Base-by-base conservation (phyloP, 1,140 invertebrate genomes). In the Battus philenor region DNA sequence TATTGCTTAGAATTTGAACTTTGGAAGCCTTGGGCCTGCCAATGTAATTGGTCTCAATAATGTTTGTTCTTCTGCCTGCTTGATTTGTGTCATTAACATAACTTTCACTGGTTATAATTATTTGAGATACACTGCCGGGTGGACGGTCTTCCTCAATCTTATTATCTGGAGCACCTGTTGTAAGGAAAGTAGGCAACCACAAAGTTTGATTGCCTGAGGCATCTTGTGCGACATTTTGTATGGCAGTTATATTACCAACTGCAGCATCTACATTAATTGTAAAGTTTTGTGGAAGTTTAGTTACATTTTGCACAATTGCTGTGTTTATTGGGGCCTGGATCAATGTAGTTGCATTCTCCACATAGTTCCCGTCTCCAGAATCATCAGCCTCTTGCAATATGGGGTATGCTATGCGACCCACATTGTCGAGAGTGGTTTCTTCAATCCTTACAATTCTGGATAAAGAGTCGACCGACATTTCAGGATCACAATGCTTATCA, bases 201-300 rank as follows among this genome's bases (percentile, higher is more conserved):
- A 86, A 55, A 5, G 83, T 86, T 51, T 79, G 80, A 31, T 67
- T 77, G 24, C 76, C 72, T 9, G 78, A 50, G n/a, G 82, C 79
- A 71, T 80, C 79, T 59, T 82, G 83, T 15, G 72, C 67, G 6
- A 84, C 81, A 76, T 83, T 86, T 46, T 84, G 83, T 54, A 87
- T 73, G 7, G 85, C 66, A 47, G 82, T 72, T 27, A 87, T 77
- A 51, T 85, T 84, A 10, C 80, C 73, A 17, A 84, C 82, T 47
- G 74, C 66, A 34, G 73, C 68, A 68, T 79, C 74, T 48, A 82
- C 73, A 71, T 85, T 83, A 15, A 86, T 75, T 53, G 83, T 84
- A 54, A 81, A 86, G 43, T 84, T 85, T 36, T 85, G 82, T 32
- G 80, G 74, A 33, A 85, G 57, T 48, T 87, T 84, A n/a, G 79